Evolutionary conservation across 2,113 vertebrate genomes (phyloP).

Genomic region (Nasalis larvatus): DNA sequence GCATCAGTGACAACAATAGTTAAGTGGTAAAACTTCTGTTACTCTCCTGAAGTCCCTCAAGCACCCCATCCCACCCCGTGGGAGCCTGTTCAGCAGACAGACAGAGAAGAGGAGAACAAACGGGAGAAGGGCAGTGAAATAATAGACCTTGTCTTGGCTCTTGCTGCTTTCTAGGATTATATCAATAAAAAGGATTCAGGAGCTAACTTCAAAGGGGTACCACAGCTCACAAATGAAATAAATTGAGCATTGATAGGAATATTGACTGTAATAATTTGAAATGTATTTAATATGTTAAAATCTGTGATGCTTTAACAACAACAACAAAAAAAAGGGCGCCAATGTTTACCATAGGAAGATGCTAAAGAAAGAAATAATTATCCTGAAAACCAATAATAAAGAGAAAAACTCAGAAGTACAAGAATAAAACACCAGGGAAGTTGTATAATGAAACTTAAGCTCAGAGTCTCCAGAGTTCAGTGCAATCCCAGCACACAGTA

Average conservation of each 20-base stretch:
- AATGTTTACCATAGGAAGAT: background rate
- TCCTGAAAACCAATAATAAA: background rate
- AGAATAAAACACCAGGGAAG: background rate
- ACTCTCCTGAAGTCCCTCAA: background rate
- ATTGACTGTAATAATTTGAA: background rate
- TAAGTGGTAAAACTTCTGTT: background rate
- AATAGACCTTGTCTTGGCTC: background rate
- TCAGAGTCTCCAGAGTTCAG: background rate
- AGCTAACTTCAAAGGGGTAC: background rate
- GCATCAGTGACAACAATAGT: background rate
- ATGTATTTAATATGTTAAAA: background rate
- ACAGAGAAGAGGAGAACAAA: background rate
- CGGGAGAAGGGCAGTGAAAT: background rate
- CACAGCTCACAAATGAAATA: background rate
- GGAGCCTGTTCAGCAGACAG: background rate
- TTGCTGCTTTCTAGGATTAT: too few species aligned
- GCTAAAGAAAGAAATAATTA: background rate
- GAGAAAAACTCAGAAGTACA: background rate
- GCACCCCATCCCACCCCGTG: background rate
- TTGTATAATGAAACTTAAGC: background rate
- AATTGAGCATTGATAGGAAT: background rate
- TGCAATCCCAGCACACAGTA: background rate
- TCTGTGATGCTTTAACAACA: background rate
- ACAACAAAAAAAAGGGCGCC: background rate
- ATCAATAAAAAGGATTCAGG: background rate